Evolutionary conservation across 2,797 vertebrate species (phyloP).

Genomic region (Anabacerthia variegaticeps): DNA sequence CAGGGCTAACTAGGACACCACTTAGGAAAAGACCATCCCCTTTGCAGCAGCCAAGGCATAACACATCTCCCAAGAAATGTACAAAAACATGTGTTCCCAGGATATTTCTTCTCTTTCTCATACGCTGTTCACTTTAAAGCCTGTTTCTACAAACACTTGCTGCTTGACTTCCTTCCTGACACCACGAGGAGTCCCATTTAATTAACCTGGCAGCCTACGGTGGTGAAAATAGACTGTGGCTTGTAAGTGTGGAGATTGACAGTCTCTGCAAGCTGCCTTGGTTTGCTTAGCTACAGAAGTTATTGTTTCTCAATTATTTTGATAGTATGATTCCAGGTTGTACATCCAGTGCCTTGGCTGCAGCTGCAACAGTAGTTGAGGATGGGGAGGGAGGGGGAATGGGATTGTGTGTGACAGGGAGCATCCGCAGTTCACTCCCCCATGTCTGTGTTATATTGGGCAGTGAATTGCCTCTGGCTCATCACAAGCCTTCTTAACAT

Average conservation of each 20-base stretch:
- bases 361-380: not conserved
- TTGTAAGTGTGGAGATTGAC: constrained; percentile 49
- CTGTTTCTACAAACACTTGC: not conserved
- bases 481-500: constrained; percentile 40
- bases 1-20: not conserved
- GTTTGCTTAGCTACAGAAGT: constrained; percentile 10
- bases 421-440: constrained; percentile 13
- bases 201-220: constrained; percentile 38
- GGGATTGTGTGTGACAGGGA: not conserved
- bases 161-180: constrained; percentile 53
- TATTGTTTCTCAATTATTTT: constrained; percentile 37
- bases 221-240: constrained; percentile 27
- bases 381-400: not conserved
- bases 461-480: constrained; percentile 43
- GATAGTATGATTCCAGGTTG: not conserved
- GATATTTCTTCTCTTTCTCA: not conserved
- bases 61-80: not conserved
- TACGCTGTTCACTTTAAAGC: not conserved
- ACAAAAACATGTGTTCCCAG: not conserved
- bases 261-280: constrained; percentile 23
- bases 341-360: not conserved
- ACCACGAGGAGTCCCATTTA: constrained; percentile 50
- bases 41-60: not conserved
- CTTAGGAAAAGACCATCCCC: not conserved
- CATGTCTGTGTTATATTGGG: not conserved